Evolutionary conservation across 2,113 vertebrate species (phyloP), one percentile per base, ranked within the genome.

Genomic region (Loxodonta africana): DNA sequence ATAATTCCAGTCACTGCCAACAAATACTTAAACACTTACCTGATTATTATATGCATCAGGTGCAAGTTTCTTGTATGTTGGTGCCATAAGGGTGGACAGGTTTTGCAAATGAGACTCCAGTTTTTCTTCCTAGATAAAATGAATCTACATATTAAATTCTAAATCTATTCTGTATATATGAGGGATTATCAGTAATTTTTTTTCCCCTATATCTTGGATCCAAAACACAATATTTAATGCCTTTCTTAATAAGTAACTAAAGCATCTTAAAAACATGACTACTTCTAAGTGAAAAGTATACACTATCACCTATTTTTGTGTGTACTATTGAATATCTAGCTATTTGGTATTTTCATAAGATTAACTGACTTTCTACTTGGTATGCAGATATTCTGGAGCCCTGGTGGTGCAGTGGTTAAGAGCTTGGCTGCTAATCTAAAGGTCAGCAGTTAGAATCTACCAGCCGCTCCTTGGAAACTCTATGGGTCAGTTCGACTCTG

Each of bases 31-130:
- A 37, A 37, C 65, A 93, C 98, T 65, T 98, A 99, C 99, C 99
- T 99, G 99, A 98, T 99, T 99, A 98, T 97, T 98, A 97, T 99
- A 99, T 3, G 99, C 99, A 97, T 99, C 99, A 0, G 99, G 99
- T 95, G 99, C 99, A 98, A 99, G 98, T 60, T 98, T 99, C 98
- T 99, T 99, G 98, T 99, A 99, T 67, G 98, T 98, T 1, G 99
- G 99, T 69, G 98, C 99, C 98, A 99, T 98, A 85, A 99, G 92
- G n/a, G 99, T 99, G 97, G 99, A 99, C 96, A 99, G 97, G 94
- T 99, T 99, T 98, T 99, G 99, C 95, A 99, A 98, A 98, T 99
- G 98, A 69, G 99, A 97, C 95, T 99, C 99, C 86, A 99, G 96
- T 97, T 98, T 99, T 97, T 99, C 99, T 98, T 99, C 99, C 99